These are phyloP conservation scores for Ellobius talpinus DNA, from an alignment of 2,113 vertebrate species.

Conservation along the genomic window DNA sequence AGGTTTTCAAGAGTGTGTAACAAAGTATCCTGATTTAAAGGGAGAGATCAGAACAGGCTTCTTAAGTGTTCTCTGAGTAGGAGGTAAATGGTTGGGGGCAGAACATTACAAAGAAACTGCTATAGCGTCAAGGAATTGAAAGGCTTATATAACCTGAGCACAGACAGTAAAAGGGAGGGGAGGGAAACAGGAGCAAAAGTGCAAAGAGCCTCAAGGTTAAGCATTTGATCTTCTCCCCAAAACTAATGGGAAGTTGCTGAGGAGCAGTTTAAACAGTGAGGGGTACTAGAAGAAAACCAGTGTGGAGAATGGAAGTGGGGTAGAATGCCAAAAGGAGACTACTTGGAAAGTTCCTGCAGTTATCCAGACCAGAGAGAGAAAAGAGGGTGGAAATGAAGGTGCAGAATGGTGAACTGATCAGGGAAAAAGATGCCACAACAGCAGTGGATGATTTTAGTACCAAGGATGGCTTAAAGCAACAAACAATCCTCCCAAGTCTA, in stretches of 20 bases:
- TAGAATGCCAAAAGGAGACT: background rate
- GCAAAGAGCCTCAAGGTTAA: constrained; percentile 32
- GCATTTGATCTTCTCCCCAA: constrained; percentile 10
- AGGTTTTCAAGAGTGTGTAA: constrained; percentile 34
- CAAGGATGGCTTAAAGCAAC: background rate
- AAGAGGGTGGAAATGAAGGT: constrained; percentile 20
- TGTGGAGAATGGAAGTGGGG: background rate
- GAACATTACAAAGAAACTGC: constrained; percentile 21
- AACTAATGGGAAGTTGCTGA: constrained; percentile 8
- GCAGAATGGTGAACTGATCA: background rate
- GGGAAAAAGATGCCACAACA: background rate
- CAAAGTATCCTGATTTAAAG: constrained; percentile 9
- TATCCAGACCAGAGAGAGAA: constrained; percentile 14
- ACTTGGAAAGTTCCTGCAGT: background rate
- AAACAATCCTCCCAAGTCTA: background rate
- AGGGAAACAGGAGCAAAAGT: constrained; percentile 30
- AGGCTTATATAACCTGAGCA: constrained; percentile 47
- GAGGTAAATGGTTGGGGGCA: constrained; percentile 40
- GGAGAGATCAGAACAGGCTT: constrained; percentile 39
- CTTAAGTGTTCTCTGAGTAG: background rate
- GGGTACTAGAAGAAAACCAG: background rate
- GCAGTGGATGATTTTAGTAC: background rate
- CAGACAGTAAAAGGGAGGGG: background rate
- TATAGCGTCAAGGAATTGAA: constrained; percentile 33
- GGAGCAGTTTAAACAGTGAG: background rate